phyloP scores from a whole-genome alignment of 1,140 invertebrate genomes.

The Aphelenchoides besseyi region DNA sequence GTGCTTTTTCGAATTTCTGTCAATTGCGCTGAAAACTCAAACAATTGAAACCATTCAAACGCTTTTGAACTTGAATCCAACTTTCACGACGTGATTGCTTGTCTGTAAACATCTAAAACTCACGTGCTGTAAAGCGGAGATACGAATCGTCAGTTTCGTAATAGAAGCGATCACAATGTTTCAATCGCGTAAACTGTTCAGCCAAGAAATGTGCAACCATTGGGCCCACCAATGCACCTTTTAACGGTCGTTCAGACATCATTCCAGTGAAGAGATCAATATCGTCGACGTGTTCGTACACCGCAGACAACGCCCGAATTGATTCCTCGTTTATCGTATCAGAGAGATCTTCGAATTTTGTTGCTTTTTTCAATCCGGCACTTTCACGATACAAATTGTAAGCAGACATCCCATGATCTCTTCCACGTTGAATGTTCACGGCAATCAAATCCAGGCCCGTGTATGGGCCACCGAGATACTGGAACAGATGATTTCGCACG shows the following conservation, averaged over 20 bases:
- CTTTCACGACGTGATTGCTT: neutral
- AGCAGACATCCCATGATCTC: slow-evolving; percentile 86
- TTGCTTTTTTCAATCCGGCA: slow-evolving; percentile 31
- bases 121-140: slow-evolving; percentile 59
- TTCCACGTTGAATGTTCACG: slow-evolving; percentile 86
- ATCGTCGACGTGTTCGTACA: slow-evolving; percentile 72
- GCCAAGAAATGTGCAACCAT: slow-evolving; percentile 90
- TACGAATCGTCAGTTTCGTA: slow-evolving; percentile 65
- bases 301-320: slow-evolving; percentile 45
- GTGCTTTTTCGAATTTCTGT: slow-evolving; percentile 84
- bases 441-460: slow-evolving; percentile 83
- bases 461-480: slow-evolving; percentile 56
- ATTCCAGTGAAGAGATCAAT: slow-evolving; percentile 89
- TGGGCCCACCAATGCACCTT: slow-evolving; percentile 74
- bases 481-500: slow-evolving; percentile 60
- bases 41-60: no score
- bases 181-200: slow-evolving; percentile 77
- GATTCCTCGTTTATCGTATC: slow-evolving; percentile 53
- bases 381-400: slow-evolving; percentile 55
- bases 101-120: slow-evolving; percentile 21
- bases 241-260: slow-evolving; percentile 67
- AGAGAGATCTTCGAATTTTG: slow-evolving; percentile 48
- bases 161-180: slow-evolving; percentile 70
- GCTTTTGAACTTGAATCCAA: no score
- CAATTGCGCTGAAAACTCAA: slow-evolving; percentile 76